A percentile compares a stretch with the other conserved stretches of the same genome.
Evolutionary conservation across 37 sponge, comb jelly and placozoan genomes (phyloP).

Genomic region (Agelas oroides): DNA sequence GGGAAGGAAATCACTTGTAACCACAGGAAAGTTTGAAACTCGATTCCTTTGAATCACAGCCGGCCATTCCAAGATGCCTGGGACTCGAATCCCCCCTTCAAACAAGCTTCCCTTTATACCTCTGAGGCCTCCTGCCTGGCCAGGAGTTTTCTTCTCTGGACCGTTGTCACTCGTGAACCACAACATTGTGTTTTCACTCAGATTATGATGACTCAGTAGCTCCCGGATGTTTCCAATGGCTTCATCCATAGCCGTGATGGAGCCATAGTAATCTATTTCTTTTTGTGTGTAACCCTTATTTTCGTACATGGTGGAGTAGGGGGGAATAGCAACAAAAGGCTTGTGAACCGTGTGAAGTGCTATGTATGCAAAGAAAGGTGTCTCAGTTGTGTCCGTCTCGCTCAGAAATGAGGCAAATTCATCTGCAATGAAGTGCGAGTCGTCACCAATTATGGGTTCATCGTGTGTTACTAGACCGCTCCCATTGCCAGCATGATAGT

Average conservation of each 20-base stretch:
- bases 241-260: conserved; percentile 60
- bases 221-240: conserved; percentile 41
- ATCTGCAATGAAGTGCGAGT: conserved; percentile 60
- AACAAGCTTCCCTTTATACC: conserved; percentile 58
- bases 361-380: conserved; percentile 71
- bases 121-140: conserved; percentile 47
- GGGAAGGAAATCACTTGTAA: conserved; percentile 65
- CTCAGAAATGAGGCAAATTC: conserved; percentile 29
- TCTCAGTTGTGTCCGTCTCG: background rate
- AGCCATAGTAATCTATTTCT: conserved; percentile 60
- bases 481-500: conserved; percentile 17
- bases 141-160: conserved; percentile 46
- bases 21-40: conserved; percentile 28
- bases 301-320: background rate
- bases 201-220: conserved; percentile 4
- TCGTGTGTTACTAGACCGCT: background rate
- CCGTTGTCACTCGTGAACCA: conserved; percentile 84
- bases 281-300: background rate
- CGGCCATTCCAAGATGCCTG: conserved; percentile 77
- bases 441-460: conserved; percentile 45
- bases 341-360: conserved; percentile 70
- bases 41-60: conserved; percentile 38
- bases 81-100: conserved; percentile 80
- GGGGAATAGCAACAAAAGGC: conserved; percentile 51
- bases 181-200: conserved; percentile 55